These are phyloP conservation scores for Kuschelorhynchus macadamiae DNA, from an alignment of 2,888 invertebrate genomes.

Conservation along the genomic window DNA sequence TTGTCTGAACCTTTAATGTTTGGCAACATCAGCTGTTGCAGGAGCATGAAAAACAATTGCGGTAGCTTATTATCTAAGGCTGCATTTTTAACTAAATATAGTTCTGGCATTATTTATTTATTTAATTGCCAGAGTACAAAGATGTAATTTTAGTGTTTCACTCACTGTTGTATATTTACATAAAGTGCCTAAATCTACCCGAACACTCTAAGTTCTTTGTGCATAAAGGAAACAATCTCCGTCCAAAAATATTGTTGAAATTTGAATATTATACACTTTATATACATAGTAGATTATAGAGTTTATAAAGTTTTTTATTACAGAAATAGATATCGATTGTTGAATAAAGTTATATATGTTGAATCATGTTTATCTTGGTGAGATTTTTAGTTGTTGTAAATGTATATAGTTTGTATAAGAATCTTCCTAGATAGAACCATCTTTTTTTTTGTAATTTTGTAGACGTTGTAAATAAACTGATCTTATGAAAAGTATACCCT, in stretches of 20 bases:
- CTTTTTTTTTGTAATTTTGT: too few species aligned
- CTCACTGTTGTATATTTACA: not conserved
- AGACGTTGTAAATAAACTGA: too few species aligned
- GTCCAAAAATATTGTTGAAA: constrained; percentile 48
- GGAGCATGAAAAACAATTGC: too few species aligned
- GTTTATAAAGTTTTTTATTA: constrained; percentile 44
- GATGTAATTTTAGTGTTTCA: not conserved
- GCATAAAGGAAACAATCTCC: constrained; percentile 47
- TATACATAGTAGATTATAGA: constrained; percentile 51
- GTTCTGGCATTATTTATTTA: too few species aligned
- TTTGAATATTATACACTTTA: constrained; percentile 42
- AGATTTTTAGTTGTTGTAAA: constrained; percentile 11
- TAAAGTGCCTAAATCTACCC: constrained; percentile 32
- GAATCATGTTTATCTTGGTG: not conserved
- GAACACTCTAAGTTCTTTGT: constrained; percentile 30
- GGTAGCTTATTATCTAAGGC: too few species aligned
- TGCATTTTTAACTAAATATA: too few species aligned
- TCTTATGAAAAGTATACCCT: too few species aligned
- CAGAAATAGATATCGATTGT: not conserved
- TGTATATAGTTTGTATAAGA: constrained; percentile 1
- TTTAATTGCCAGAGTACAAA: too few species aligned
- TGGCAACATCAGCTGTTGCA: too few species aligned
- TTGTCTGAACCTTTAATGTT: too few species aligned
- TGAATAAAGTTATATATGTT: constrained; percentile 3
- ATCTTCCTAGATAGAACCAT: not conserved